These are phyloP conservation scores for Eristalinus sepulchralis DNA, from an alignment of 2,888 invertebrate genomes.

Conservation along the genomic window DNA sequence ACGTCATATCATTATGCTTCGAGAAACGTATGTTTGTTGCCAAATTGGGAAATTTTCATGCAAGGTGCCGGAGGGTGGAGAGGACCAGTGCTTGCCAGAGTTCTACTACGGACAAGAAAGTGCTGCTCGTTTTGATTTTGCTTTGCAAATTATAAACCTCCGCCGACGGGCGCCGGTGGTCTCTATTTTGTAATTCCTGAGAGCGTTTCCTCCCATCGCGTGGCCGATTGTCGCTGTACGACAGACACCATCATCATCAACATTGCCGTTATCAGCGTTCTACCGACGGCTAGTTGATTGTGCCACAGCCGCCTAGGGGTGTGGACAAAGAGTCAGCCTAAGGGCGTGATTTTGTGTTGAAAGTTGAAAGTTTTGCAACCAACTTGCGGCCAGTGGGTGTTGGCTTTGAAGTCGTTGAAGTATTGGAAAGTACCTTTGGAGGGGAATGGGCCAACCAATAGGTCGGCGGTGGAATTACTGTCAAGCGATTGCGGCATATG, in stretches of 20 bases:
- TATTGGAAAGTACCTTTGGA: constrained; percentile 6
- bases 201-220: not conserved
- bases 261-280: constrained; percentile 40
- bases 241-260: constrained; percentile 34
- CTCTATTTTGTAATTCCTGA: not conserved
- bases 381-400: not conserved
- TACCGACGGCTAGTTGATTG: constrained; percentile 57
- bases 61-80: not conserved
- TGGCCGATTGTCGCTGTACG: not conserved
- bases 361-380: constrained; percentile 34
- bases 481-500: constrained; percentile 36
- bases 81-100: constrained; percentile 4
- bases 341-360: constrained; percentile 43
- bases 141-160: constrained; percentile 50
- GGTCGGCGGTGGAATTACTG: constrained; percentile 35
- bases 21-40: constrained; percentile 56
- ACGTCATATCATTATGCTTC: constrained; percentile 52
- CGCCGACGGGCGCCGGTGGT: constrained; percentile 21
- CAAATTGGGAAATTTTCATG: constrained; percentile 63
- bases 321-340: constrained; percentile 11
- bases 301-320: constrained; percentile 36
- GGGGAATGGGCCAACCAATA: not conserved
- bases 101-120: constrained; percentile 20
- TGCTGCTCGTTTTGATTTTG: constrained; percentile 30
- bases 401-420: constrained; percentile 35